Base-by-base conservation (phyloP, 2,797 vertebrate genomes). In the Lateolabrax maculatus region DNA sequence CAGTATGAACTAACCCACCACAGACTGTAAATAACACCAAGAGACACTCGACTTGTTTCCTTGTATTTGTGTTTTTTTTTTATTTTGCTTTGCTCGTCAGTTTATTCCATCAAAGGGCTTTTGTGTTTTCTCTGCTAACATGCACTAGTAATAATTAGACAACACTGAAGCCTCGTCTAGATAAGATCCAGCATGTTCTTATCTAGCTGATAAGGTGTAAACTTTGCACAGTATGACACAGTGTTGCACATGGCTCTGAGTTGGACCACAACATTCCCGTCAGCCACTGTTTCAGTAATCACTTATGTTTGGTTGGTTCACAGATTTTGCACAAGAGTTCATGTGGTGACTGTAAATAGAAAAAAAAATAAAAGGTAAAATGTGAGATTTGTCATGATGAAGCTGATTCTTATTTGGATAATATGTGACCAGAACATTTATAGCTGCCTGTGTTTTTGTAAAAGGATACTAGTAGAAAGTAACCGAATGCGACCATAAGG, bases 111-210 rank as follows among this genome's bases (percentile, higher is more conserved):
- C 23, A 57, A 63, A 62, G 2, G n/a, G 27, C 49, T 74, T 65
- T 46, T 74, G 65, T 77, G 57, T 87, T 86, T 84, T 67, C 63
- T 61, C 58, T 37, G 41, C 52, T 12, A 9, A 36, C 66, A 44
- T 44, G 3, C 43, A 31, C 69, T 8, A 52, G 41, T 79, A 94
- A 94, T 93, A 71, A 93, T 94, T 93, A 92, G 76, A 81, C 89
- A 83, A 29, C 75, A 29, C 2, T 58, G 36, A 62, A n/a, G 23
- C 79, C 57, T 53, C 31, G 13, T 70, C 25, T 21, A 46, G 82
- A 89, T 84, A 81, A 80, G 55, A 77, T 52, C 67, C 69, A 69
- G n/a, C 70, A 25, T 75, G 71, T 48, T 75, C 48, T 75, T 85
- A 89, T 89, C 84, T 61, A 0, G 11, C 80, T 84, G 92, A 93